Conservation (phyloP, 2,113 vertebrate species). For the Oenanthe oenanthe region DNA sequence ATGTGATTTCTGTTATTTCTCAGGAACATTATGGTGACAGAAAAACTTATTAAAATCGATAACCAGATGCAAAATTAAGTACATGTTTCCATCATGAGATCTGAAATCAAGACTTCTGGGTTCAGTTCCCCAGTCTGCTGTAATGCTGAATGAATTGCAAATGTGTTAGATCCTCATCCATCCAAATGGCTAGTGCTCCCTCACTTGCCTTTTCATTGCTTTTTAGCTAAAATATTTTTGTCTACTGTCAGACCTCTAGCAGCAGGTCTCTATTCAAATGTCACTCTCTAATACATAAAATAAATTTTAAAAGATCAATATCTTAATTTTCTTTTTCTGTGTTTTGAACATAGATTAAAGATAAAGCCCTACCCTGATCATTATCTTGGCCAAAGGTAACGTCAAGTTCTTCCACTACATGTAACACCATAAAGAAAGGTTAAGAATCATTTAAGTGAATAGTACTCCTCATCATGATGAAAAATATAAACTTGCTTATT, state of each 20-base stretch:
- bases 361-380: background rate
- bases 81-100: accelerated
- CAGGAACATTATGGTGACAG: background rate
- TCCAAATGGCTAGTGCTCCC: background rate
- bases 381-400: background rate
- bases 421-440: background rate
- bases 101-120: background rate
- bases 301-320: background rate
- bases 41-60: background rate
- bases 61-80: background rate
- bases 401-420: background rate
- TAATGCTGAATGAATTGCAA: background rate
- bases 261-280: background rate
- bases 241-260: background rate
- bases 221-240: background rate
- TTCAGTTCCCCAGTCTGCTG: background rate
- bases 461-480: background rate
- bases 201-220: background rate
- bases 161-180: background rate
- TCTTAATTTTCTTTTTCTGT: background rate
- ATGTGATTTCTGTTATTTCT: background rate
- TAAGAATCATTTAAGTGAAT: background rate
- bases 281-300: background rate
- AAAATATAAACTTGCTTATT: background rate
- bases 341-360: background rate